Conservation (phyloP, 1,140 invertebrate genomes). For the Trichonephila clavipes region DNA sequence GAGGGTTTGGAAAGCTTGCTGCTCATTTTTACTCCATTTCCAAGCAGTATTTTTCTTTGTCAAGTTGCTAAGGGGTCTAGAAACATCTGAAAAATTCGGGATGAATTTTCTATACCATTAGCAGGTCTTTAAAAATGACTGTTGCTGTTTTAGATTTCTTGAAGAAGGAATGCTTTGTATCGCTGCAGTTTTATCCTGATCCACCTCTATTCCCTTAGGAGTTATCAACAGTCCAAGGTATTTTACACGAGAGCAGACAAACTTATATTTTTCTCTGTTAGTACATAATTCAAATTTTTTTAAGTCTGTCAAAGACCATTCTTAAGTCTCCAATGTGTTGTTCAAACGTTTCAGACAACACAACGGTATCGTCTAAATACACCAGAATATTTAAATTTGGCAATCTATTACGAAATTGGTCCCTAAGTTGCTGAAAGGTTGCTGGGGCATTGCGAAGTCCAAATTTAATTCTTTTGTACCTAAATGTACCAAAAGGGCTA, state of each 20-base stretch:
- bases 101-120: background rate
- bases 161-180: background rate
- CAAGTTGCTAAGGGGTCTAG: slow-evolving; percentile 16
- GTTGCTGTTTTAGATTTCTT: background rate
- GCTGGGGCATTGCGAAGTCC: background rate
- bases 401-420: background rate
- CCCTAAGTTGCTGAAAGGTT: background rate
- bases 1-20: background rate
- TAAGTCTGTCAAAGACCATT: background rate
- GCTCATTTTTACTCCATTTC: background rate
- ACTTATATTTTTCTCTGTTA: background rate
- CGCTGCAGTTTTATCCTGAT: background rate
- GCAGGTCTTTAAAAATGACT: background rate
- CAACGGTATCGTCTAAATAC: slow-evolving; percentile 14
- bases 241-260: background rate
- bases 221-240: background rate
- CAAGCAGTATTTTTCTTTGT: background rate
- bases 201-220: background rate
- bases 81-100: background rate
- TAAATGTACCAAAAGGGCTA: too few species aligned
- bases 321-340: background rate
- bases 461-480: background rate
- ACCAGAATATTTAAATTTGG: background rate
- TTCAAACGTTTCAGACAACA: background rate
- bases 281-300: background rate